Percentiles rank a stretch among this genome's conserved stretches.
phyloP scores from a whole-genome alignment of 1,140 invertebrate species.

The Drosophila sturtevanti region DNA sequence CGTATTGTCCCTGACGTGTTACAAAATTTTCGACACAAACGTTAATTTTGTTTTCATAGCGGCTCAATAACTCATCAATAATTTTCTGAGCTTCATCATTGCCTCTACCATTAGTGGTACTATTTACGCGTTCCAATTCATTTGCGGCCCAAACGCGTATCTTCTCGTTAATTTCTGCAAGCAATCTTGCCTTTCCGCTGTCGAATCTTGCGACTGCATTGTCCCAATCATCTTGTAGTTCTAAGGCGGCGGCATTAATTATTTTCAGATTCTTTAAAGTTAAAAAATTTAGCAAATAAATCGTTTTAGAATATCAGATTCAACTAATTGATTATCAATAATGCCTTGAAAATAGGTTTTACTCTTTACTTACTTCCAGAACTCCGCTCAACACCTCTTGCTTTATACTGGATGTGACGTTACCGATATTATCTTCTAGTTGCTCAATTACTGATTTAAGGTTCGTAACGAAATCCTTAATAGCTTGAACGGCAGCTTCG shows the following conservation, averaged over 20 bases:
- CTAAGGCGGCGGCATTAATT: not conserved
- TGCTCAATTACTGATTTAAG: not conserved
- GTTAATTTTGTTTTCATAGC: not conserved
- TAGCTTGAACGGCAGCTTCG: not conserved
- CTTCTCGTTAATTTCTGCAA: not conserved
- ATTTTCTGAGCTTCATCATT: conserved; percentile 22
- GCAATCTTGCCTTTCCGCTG: not conserved
- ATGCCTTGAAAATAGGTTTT: no score
- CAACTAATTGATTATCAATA: no score
- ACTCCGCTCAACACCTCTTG: not conserved
- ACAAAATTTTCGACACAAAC: conserved; percentile 30
- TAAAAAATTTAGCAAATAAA: not conserved
- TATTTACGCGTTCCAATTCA: conserved; percentile 39
- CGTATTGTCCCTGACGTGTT: not conserved
- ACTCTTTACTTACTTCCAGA: not conserved
- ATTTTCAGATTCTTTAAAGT: not conserved
- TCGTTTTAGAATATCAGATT: no score
- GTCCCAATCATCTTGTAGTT: conserved; percentile 9
- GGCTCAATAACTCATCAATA: conserved; percentile 8
- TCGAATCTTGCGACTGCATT: conserved; percentile 21
- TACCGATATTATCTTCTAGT: not conserved
- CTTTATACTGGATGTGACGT: not conserved
- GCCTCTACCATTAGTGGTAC: conserved; percentile 14
- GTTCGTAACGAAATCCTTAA: not conserved
- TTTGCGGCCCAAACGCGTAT: conserved; percentile 30